phyloP scores from a whole-genome alignment of 2,113 vertebrate species.

The Leucosticte australis region DNA sequence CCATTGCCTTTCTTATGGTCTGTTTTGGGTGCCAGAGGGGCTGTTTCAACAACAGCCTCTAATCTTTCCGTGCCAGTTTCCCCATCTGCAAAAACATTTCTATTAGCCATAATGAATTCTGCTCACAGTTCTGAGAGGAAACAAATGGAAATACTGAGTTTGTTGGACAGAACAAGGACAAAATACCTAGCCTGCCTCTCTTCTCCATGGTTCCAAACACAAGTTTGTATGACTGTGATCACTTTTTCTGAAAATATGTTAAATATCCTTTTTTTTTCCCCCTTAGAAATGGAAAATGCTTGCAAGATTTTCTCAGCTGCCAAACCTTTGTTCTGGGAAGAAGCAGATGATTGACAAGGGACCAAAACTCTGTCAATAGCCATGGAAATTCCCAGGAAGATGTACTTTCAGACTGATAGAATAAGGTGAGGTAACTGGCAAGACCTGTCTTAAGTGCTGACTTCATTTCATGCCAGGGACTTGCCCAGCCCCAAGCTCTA shows the following conservation, averaged over 20 bases:
- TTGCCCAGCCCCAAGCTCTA: neutral
- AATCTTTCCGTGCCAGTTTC: neutral
- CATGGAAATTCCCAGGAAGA: neutral
- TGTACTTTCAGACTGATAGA: neutral
- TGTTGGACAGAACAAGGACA: neutral
- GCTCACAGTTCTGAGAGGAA: neutral
- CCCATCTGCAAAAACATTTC: slow-evolving; percentile 26
- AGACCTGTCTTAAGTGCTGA: neutral
- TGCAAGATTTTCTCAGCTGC: neutral
- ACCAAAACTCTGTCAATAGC: neutral
- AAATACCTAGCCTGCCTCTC: neutral
- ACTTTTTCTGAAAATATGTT: slow-evolving; percentile 7
- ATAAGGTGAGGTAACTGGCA: neutral
- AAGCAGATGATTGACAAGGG: neutral
- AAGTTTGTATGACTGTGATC: neutral
- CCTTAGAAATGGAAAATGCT: slow-evolving; percentile 30
- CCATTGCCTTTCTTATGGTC: neutral
- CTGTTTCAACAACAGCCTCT: neutral
- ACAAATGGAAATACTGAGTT: slow-evolving; percentile 22
- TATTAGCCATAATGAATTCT: neutral
- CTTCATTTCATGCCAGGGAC: slow-evolving; percentile 8
- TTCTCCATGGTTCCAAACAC: neutral
- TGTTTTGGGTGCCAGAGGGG: neutral
- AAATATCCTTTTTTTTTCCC: fast-evolving
- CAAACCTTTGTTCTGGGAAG: neutral